phyloP scores from a whole-genome alignment of 2,888 invertebrate species.

The Euzophera pinguis region DNA sequence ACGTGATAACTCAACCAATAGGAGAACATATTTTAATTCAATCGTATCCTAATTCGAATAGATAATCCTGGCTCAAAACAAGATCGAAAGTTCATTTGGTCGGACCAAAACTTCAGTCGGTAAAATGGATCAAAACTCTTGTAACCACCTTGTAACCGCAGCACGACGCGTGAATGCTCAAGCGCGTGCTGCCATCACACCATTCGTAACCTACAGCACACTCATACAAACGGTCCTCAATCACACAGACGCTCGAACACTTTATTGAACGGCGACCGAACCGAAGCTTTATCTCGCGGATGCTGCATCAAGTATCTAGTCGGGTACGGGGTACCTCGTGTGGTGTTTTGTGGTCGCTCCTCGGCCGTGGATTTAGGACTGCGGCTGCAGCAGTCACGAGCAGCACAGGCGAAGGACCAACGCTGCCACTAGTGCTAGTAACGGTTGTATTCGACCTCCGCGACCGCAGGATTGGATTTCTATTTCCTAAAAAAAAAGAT shows the following conservation, averaged over 20 bases:
- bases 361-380: slow-evolving; percentile 19
- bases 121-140: slow-evolving; percentile 72
- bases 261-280: slow-evolving; percentile 35
- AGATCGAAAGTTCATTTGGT: slow-evolving; percentile 78
- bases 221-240: slow-evolving; percentile 41
- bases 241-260: slow-evolving; percentile 44
- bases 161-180: slow-evolving; percentile 25
- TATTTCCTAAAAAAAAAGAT: slow-evolving; percentile 75
- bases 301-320: slow-evolving; percentile 7
- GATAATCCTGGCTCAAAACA: slow-evolving; percentile 71
- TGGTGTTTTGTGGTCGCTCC: slow-evolving; percentile 19
- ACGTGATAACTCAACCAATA: slow-evolving; percentile 59
- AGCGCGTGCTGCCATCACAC: slow-evolving; percentile 17
- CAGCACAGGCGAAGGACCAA: slow-evolving; percentile 40
- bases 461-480: slow-evolving; percentile 83
- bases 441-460: slow-evolving; percentile 44
- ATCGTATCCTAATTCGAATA: slow-evolving; percentile 68
- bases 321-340: slow-evolving; percentile 17
- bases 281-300: slow-evolving; percentile 15
- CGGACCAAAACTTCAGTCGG: slow-evolving; percentile 79
- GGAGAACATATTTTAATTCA: slow-evolving; percentile 56
- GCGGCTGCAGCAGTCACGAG: slow-evolving; percentile 59
- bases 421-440: slow-evolving; percentile 38
- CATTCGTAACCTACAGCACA: slow-evolving; percentile 31
- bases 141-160: slow-evolving; percentile 25